Conservation (phyloP, 2,888 invertebrate genomes). For the Caenorhabditis sinica region DNA sequence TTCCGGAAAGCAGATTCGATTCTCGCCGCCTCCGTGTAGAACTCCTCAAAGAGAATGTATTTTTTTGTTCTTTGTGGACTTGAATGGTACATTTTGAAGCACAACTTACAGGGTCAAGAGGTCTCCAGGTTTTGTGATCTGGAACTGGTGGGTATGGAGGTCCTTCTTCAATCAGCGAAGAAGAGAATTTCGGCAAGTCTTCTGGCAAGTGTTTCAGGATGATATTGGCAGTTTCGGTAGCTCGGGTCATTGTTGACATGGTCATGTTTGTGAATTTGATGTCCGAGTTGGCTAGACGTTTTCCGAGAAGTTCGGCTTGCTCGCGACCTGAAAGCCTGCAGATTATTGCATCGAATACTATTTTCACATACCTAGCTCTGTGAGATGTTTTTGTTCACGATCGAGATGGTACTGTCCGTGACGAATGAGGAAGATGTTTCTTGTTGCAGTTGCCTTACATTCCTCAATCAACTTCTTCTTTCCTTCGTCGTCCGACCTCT, state of each 20-base stretch:
- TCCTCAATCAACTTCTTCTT: constrained; percentile 76
- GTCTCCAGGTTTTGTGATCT: constrained; percentile 91
- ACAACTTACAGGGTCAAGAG: constrained; percentile 88
- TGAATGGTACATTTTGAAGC: neutral
- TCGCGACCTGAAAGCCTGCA: constrained; percentile 87
- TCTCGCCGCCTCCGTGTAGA: constrained; percentile 79
- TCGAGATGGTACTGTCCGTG: constrained; percentile 95
- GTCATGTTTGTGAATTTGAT: constrained; percentile 91
- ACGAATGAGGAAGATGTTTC: constrained; percentile 93
- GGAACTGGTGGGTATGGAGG: constrained; percentile 96
- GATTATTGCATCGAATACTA: neutral
- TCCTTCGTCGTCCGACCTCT: constrained; percentile 73
- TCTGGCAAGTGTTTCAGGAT: constrained; percentile 87
- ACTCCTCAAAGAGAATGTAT: constrained; percentile 77
- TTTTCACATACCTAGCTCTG: constrained; percentile 88
- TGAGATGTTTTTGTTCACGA: constrained; percentile 87
- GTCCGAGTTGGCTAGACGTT: constrained; percentile 89
- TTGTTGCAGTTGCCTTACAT: constrained; percentile 85
- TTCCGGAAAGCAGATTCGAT: constrained; percentile 89
- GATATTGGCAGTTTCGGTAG: constrained; percentile 92
- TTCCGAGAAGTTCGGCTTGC: constrained; percentile 93
- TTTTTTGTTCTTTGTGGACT: too few species aligned
- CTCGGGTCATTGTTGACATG: constrained; percentile 94
- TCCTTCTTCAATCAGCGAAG: constrained; percentile 90
- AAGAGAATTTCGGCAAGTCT: constrained; percentile 68